These are phyloP conservation scores for Alsophila aescularia DNA, from an alignment of 2,888 invertebrate genomes.

Conservation along the genomic window DNA sequence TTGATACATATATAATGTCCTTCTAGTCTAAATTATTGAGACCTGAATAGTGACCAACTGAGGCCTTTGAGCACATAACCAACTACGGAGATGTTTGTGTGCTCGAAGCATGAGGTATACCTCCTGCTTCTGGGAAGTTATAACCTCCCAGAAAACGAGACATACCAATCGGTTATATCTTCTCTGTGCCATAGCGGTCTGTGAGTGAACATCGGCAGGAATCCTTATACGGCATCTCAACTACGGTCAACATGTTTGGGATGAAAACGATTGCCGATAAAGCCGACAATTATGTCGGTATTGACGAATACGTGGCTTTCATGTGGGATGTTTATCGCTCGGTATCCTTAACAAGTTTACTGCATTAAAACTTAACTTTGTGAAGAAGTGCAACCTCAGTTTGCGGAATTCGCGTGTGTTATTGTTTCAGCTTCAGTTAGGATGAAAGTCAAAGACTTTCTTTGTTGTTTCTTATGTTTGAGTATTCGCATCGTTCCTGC, in stretches of 20 bases:
- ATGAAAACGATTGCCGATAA: neutral
- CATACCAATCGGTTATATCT: neutral
- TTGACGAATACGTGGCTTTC: constrained; percentile 10
- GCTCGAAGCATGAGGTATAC: no score
- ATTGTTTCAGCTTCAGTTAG: neutral
- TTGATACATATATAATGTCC: no score
- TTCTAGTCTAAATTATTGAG: no score
- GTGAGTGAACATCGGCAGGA: neutral
- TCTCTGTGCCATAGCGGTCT: neutral
- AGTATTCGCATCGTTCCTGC: no score
- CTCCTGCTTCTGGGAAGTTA: no score
- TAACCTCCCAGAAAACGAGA: no score
- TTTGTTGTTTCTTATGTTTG: neutral
- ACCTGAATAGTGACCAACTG: no score
- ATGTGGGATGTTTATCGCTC: constrained; percentile 9
- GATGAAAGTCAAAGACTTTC: neutral
- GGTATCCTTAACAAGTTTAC: constrained; percentile 8
- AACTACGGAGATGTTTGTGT: no score
- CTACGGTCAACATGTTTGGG: neutral
- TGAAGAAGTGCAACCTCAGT: neutral
- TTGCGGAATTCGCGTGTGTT: neutral
- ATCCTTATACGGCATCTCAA: neutral
- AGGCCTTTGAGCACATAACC: no score
- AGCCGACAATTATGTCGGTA: constrained; percentile 6
- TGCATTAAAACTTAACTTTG: constrained; percentile 7